These are phyloP conservation scores for Nymphalis io DNA, from an alignment of 1,140 invertebrate genomes.

Conservation along the genomic window DNA sequence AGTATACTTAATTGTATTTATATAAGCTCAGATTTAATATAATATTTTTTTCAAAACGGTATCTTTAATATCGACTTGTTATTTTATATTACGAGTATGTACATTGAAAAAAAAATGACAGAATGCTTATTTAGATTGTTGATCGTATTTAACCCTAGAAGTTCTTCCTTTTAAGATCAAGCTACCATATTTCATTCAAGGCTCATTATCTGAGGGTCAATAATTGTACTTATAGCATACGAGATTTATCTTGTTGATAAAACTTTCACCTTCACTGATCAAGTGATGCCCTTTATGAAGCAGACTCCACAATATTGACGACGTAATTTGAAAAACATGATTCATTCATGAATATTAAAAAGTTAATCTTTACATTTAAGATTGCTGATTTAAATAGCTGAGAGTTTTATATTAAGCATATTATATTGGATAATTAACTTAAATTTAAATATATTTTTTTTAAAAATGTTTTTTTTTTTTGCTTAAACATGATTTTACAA, in stretches of 20 bases:
- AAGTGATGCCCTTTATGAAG: constrained; percentile 13
- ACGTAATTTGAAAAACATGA: neutral
- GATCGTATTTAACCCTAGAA: constrained; percentile 15
- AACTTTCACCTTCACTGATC: constrained; percentile 29
- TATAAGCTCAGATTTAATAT: neutral
- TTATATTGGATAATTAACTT: neutral
- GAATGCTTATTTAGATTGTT: constrained; percentile 16
- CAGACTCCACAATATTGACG: neutral
- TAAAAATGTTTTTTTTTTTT: neutral
- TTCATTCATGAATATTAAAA: constrained; percentile 1
- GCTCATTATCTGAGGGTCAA: constrained; percentile 29
- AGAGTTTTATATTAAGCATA: neutral
- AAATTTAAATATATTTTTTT: neutral
- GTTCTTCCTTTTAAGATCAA: constrained; percentile 38
- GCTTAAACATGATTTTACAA: neutral
- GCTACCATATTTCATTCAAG: constrained; percentile 35
- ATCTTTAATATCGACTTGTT: neutral
- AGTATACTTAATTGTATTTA: too few species aligned
- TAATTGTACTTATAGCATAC: constrained; percentile 22
- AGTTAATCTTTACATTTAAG: neutral
- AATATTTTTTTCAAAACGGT: neutral
- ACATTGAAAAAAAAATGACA: neutral
- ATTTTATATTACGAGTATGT: too few species aligned
- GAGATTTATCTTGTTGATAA: constrained; percentile 29
- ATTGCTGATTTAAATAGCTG: neutral